Evolutionary conservation across 2,888 invertebrate genomes (phyloP).

Genomic region (Nezara viridula): DNA sequence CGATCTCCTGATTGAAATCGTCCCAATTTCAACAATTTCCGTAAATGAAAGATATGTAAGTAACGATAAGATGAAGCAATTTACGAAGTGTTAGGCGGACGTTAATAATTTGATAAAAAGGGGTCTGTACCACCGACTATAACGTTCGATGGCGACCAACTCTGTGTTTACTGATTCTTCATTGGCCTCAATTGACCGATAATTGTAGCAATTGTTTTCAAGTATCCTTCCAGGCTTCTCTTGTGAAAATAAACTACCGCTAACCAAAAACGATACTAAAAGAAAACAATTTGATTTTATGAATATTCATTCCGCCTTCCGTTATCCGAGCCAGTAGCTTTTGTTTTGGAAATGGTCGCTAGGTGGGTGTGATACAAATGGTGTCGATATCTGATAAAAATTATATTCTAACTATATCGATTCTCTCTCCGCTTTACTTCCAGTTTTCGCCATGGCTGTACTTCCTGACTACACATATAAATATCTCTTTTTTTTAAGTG

Average conservation of each 20-base stretch:
- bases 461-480: background rate
- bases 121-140: too few species aligned
- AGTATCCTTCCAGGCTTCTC: background rate
- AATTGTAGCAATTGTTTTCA: background rate
- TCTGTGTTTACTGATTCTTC: background rate
- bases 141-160: background rate
- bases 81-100: too few species aligned
- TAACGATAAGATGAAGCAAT: too few species aligned
- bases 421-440: background rate
- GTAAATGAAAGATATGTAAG: too few species aligned
- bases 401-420: background rate
- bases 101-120: too few species aligned
- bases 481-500: background rate
- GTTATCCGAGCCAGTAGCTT: background rate
- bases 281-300: background rate
- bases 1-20: too few species aligned
- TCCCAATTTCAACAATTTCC: too few species aligned
- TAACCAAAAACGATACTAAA: background rate
- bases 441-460: background rate
- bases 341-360: background rate
- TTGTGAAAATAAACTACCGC: background rate
- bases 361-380: background rate
- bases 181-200: background rate
- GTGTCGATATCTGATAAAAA: constrained; percentile 5
- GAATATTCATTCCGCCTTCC: background rate